These are phyloP conservation scores for Ctenodactylus gundi DNA, from an alignment of 2,113 vertebrate species.

Conservation along the genomic window DNA sequence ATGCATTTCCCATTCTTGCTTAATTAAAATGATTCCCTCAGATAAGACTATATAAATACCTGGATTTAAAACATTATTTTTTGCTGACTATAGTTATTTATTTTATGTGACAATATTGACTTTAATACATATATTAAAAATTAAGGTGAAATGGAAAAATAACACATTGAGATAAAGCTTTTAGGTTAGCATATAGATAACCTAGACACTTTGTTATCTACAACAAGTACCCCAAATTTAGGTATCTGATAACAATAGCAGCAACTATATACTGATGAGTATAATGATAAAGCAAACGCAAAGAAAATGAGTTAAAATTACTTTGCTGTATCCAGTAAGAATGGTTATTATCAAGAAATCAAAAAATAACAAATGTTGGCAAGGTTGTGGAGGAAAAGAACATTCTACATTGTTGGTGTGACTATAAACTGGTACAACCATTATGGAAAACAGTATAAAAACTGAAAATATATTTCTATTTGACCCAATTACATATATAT, in stretches of 20 bases:
- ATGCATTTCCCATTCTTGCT: conserved; percentile 33
- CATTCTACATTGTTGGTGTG: too few relatives aligned
- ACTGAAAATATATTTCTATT: too few relatives aligned
- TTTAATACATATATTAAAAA: conserved; percentile 23
- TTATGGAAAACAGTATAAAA: too few relatives aligned
- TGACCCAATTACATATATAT: too few relatives aligned
- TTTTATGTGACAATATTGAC: conserved; percentile 16
- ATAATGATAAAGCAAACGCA: background rate
- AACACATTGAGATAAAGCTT: conserved; percentile 23
- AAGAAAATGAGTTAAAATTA: conserved; percentile 24
- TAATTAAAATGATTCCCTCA: conserved; percentile 58
- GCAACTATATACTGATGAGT: conserved; percentile 10
- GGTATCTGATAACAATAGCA: background rate
- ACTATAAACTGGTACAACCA: too few relatives aligned
- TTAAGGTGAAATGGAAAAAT: conserved; percentile 51
- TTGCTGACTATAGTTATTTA: background rate
- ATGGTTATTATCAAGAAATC: too few relatives aligned
- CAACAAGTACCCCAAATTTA: background rate
- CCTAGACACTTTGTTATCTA: background rate
- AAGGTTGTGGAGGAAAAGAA: too few relatives aligned
- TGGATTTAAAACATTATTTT: conserved; percentile 16
- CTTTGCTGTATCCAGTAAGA: too few relatives aligned
- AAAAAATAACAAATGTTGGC: too few relatives aligned
- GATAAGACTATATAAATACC: conserved; percentile 19
- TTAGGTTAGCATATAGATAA: conserved; percentile 15